These are phyloP conservation scores for Orestias chungarensis DNA, from an alignment of 2,797 vertebrate species.

Conservation along the genomic window DNA sequence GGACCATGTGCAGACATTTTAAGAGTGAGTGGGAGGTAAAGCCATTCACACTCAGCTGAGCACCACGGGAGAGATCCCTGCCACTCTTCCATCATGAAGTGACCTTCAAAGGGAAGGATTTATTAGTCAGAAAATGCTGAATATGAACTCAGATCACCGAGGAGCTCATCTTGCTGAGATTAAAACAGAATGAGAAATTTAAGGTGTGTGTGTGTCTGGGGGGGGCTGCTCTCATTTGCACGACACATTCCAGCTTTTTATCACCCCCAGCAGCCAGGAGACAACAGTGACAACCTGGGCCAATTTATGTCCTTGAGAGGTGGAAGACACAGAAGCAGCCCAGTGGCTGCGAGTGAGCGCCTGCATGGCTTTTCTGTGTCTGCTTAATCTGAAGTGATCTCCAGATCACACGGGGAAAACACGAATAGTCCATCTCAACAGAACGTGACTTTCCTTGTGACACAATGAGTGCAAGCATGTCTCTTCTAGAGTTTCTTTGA, in stretches of 20 bases:
- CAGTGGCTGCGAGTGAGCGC: conserved; percentile 44
- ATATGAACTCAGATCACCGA: conserved; percentile 44
- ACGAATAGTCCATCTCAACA: conserved; percentile 30
- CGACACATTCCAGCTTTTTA: conserved; percentile 57
- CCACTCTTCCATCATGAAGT: conserved; percentile 38
- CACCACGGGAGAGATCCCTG: conserved; percentile 42
- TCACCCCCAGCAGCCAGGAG: conserved; percentile 43
- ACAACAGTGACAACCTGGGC: conserved; percentile 41
- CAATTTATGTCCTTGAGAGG: conserved; percentile 70
- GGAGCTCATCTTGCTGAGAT: conserved; percentile 33
- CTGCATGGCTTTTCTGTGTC: conserved; percentile 30
- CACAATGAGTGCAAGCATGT: conserved; percentile 50
- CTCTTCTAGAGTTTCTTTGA: conserved; percentile 18
- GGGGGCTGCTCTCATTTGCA: conserved; percentile 24
- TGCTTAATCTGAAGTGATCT: conserved; percentile 54
- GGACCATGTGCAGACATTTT: conserved; percentile 30
- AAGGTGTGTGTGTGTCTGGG: too few species aligned
- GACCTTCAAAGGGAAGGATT: conserved; percentile 65
- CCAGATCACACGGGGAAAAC: conserved; percentile 19
- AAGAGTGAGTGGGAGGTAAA: conserved; percentile 44
- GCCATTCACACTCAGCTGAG: conserved; percentile 37
- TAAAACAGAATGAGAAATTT: conserved; percentile 30
- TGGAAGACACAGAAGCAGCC: conserved; percentile 38
- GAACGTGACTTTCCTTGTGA: conserved; percentile 56
- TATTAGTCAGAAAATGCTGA: conserved; percentile 59